Evolutionary conservation across 64 coral and sea anemone species (phyloP), one percentile per base, ranked within the genome.

Genomic region (Montipora efflorescens): DNA sequence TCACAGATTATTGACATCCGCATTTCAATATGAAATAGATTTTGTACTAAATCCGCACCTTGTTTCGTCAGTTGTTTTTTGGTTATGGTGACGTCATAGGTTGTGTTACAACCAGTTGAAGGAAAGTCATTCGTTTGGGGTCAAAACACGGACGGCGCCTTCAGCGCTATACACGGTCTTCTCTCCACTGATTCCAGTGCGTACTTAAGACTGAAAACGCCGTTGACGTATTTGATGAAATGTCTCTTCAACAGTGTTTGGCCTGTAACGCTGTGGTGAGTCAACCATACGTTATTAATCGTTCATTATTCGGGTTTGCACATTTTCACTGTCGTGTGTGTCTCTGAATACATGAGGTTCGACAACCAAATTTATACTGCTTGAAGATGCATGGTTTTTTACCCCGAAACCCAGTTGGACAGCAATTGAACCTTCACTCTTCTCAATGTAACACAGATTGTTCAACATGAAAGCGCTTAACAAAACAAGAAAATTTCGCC

Each of bases 311-410:
- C 61, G 61, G 66, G 45, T 46, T 71, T 21, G 66, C 46, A 50
- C 62, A 48, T 72, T 72, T 51, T 50, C 66, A 49, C 16, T 86
- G 82, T 72, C 82, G 64, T 49, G 43, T 50, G 82, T 50, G 82
- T 8, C 19, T 86, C 68, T 86, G 55, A 86, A 86, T 86, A 86
- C 82, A 86, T 86, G 82, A 68, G 82, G 25, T 86, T 86, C 66
- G n/a, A 72, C 18, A 47, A 67, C 44, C 66, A 45, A 86, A 48
- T 71, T 71, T 20, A 50, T 47, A 67, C 36, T 45, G 82, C 82
- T 19, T 71, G 46, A 23, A n/a, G 36, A 36, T 36, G 36, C 53
- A 72, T 21, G 45, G 18, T 3, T 22, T 15, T 12, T 86, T 21
- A 51, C 47, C 22, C 18, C 6, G 62, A 86, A 86, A 72, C 44